Percentiles rank a stretch among this genome's conserved stretches.
These are phyloP conservation scores for Hestina assimilis DNA, from an alignment of 1,140 invertebrate species.

Conservation along the genomic window DNA sequence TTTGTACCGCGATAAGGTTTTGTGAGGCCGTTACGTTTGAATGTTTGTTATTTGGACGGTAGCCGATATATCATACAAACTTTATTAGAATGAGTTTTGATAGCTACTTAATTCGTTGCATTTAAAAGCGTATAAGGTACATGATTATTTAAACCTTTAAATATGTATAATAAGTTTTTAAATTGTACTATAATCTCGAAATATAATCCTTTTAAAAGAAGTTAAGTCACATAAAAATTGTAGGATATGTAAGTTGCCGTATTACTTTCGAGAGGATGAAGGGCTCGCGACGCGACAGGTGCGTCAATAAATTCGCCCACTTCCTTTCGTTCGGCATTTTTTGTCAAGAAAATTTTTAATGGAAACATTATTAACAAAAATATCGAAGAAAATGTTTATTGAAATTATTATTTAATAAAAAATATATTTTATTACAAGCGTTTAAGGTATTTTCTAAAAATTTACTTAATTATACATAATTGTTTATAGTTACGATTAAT, in stretches of 20 bases:
- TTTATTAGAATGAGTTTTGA: slow-evolving; percentile 12
- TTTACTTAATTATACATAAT: no score
- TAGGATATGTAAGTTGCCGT: background rate
- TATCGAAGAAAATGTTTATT: background rate
- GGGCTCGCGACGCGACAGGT: slow-evolving; percentile 29
- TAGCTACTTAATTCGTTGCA: background rate
- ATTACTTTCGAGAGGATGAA: slow-evolving; percentile 7
- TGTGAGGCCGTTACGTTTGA: slow-evolving; percentile 40
- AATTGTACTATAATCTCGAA: no score
- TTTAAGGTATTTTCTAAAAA: no score
- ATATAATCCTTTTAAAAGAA: no score
- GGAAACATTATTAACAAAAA: slow-evolving; percentile 6
- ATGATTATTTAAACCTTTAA: background rate
- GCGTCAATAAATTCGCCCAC: slow-evolving; percentile 36
- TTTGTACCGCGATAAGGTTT: slow-evolving; percentile 58
- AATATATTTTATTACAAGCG: no score
- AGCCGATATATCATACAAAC: slow-evolving; percentile 33
- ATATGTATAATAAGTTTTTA: background rate
- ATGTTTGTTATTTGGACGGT: slow-evolving; percentile 60
- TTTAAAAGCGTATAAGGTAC: background rate
- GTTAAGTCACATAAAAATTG: background rate
- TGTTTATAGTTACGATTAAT: no score
- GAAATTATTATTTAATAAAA: no score
- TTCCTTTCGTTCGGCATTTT: slow-evolving; percentile 27
- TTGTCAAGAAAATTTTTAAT: slow-evolving; percentile 17